Evolutionary conservation across 2,113 vertebrate species (phyloP).

Genomic region (Ovibos moschatus): DNA sequence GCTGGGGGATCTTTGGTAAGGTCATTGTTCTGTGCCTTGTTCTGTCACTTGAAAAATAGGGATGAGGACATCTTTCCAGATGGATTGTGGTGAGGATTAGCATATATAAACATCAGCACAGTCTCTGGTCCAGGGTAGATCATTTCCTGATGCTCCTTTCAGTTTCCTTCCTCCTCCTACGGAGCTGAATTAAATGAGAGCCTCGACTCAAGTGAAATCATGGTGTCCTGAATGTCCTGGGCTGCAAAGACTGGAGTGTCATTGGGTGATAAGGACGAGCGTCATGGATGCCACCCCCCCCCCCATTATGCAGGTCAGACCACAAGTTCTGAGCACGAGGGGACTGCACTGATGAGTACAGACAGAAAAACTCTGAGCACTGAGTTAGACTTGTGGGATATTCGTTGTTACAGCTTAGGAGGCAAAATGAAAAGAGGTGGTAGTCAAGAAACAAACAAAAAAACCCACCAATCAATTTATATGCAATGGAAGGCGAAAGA

Average conservation of each 20-base stretch:
- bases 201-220: not conserved
- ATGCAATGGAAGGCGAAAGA: not conserved
- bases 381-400: not conserved
- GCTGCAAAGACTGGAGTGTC: not conserved
- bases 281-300: rapidly evolving
- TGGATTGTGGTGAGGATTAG: not conserved
- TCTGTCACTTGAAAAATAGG: not conserved
- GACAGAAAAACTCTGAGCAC: not conserved
- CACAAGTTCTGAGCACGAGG: not conserved
- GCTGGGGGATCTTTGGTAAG: not conserved
- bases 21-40: not conserved
- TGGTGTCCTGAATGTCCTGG: not conserved
- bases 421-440: not conserved
- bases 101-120: not conserved
- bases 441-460: not conserved
- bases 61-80: not conserved
- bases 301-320: rapidly evolving
- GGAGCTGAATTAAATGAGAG: not conserved
- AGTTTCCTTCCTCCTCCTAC: not conserved
- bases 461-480: not conserved
- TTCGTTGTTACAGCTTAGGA: not conserved
- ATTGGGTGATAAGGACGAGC: not conserved
- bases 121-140: not conserved
- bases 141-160: not conserved
- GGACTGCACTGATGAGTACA: not conserved